Evolutionary conservation across 1,140 invertebrate species (phyloP), one percentile per base, ranked within the genome.

Genomic region (Acarapis woodi): DNA sequence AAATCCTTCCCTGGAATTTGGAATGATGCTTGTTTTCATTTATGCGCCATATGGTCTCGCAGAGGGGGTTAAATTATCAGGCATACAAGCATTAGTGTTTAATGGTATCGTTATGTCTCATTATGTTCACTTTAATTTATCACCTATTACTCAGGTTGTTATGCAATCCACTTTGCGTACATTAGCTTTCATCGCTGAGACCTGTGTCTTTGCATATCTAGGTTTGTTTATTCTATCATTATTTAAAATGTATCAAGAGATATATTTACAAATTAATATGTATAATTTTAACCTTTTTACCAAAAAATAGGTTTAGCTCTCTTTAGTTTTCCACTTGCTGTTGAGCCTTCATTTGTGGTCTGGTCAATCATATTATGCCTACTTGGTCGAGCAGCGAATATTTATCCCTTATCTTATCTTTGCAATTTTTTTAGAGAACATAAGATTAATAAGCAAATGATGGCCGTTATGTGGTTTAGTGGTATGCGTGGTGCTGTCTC

Each of bases 401-500:
- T 97, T 40, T 97, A 90, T 53, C 90, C 90, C 14, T 56, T 99
- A 10, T 77, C 82, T 3, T 66, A 77, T 46, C 57, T 96, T 6
- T 74, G 87, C 5, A 99, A 99, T 54, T 74, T 73, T 53, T 97
- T 94, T 56, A 66, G 87, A 21, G 80, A 90, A 52, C 87, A 96
- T 58, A 83, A 87, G 57, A 96, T 97, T 32, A 93, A 83, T 1
- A 74, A 72, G 49, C 87, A 85, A 58, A 94, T 90, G 77, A 88
- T 90, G 69, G 90, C 94, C 49, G 90, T 97, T 32, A 96, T 94
- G 87, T 96, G 87, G 87, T 96, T 96, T 51, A 90, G 82, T 55
- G 82, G 82, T 32, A 59, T 96, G 41, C 63, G 88, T 30, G 90
- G 90, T 24, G 90, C 88, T 12, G 90, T 99, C 56, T 87, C 87